Conservation (phyloP, 2,113 vertebrate genomes). For the Lagopus leucura region DNA sequence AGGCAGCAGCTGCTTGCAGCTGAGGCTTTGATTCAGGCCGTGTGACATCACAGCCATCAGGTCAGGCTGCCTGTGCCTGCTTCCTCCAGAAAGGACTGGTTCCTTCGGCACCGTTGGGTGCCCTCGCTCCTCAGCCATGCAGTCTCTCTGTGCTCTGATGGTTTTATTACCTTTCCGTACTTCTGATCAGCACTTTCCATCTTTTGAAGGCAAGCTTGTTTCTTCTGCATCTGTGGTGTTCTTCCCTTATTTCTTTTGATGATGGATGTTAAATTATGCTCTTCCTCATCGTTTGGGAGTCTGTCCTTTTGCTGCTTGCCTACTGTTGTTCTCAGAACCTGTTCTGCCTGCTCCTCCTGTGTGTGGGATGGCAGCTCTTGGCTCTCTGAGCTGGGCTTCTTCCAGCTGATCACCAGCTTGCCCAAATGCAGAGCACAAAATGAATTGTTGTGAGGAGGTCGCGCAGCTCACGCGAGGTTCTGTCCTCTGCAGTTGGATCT, state of each 20-base stretch:
- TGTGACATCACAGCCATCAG: neutral
- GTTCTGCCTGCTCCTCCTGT: slow-evolving; percentile 47
- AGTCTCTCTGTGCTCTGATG: neutral
- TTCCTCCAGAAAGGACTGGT: neutral
- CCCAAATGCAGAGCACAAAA: neutral
- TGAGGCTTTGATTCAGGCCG: neutral
- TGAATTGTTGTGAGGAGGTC: neutral
- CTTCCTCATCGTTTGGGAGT: neutral
- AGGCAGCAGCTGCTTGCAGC: too few relatives aligned
- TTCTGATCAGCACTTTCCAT: neutral
- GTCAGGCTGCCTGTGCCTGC: neutral
- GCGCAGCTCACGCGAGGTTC: neutral
- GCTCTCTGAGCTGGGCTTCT: slow-evolving; percentile 4
- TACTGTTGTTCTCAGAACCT: slow-evolving; percentile 32
- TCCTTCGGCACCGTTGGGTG: neutral
- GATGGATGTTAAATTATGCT: neutral
- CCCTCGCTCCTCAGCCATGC: neutral
- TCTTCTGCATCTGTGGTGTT: neutral
- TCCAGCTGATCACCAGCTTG: neutral
- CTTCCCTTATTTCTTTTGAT: neutral
- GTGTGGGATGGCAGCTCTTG: neutral
- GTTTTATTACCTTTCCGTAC: neutral
- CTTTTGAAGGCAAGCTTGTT: neutral
- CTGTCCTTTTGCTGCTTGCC: neutral
- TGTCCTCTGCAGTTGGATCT: neutral